A percentile compares a stretch with the other conserved stretches of the same genome.
Evolutionary conservation across 2,113 vertebrate species (phyloP).

Genomic region (Coryphaenoides rupestris): DNA sequence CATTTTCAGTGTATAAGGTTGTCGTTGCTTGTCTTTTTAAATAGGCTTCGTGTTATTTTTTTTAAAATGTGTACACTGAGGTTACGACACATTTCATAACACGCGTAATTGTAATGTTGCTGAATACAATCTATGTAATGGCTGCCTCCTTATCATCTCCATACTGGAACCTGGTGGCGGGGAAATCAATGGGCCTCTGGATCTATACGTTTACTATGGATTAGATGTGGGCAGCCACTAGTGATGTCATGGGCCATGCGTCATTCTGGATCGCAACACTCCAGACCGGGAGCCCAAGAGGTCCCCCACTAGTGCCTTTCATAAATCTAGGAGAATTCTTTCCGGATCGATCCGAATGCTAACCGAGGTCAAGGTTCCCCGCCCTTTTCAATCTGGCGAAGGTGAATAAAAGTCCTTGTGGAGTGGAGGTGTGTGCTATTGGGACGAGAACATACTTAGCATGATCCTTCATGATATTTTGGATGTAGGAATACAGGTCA

Average conservation of each 20-base stretch:
- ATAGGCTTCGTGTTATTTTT: background rate
- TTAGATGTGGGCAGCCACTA: slow-evolving; percentile 3
- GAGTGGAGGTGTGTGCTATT: background rate
- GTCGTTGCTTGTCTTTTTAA: background rate
- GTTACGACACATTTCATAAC: background rate
- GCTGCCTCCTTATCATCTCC: background rate
- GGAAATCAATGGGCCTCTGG: slow-evolving; percentile 14
- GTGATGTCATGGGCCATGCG: slow-evolving; percentile 22
- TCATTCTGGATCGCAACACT: slow-evolving; percentile 15
- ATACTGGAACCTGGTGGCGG: background rate
- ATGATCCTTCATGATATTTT: too few species aligned
- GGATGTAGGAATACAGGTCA: too few species aligned
- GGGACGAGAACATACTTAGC: background rate
- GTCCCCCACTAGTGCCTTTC: background rate
- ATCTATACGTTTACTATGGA: slow-evolving; percentile 19
- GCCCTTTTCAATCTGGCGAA: background rate
- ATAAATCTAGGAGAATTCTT: slow-evolving; percentile 24
- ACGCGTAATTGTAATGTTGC: background rate
- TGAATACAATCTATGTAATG: background rate
- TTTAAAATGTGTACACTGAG: background rate
- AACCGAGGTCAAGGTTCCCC: slow-evolving; percentile 1
- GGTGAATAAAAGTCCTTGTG: background rate
- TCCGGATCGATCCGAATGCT: slow-evolving; percentile 26
- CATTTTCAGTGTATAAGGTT: background rate
- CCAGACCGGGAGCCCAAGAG: background rate